A percentile compares a stretch with the other conserved stretches of the same genome.
These are phyloP conservation scores for Urocynchramus pylzowi DNA, from an alignment of 2,113 vertebrate species.

Conservation along the genomic window DNA sequence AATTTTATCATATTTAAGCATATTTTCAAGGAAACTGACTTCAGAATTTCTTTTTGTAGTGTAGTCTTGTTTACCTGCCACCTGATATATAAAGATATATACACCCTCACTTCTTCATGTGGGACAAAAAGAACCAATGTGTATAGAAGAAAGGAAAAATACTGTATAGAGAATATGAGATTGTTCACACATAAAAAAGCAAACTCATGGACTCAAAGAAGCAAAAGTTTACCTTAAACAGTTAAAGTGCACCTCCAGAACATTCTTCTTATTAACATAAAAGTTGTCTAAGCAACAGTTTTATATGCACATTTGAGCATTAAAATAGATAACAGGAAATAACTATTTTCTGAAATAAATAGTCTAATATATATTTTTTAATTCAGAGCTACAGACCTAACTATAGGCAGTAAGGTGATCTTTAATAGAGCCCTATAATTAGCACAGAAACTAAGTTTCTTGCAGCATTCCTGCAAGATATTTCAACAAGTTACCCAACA, in stretches of 20 bases:
- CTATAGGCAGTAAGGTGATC: neutral
- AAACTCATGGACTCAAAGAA: neutral
- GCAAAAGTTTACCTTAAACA: neutral
- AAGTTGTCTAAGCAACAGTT: neutral
- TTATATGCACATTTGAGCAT: neutral
- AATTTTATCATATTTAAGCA: neutral
- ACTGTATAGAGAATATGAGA: neutral
- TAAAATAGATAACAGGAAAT: neutral
- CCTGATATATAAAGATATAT: neutral
- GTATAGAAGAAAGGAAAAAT: neutral
- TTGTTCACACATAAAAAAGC: neutral
- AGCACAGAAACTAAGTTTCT: neutral
- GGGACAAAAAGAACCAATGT: neutral
- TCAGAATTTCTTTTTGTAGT: neutral
- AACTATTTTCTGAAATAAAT: neutral
- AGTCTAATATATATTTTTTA: neutral
- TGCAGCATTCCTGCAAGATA: neutral
- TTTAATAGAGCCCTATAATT: neutral
- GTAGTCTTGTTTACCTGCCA: neutral
- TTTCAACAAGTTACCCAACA: neutral
- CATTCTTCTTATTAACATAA: neutral
- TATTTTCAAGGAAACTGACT: neutral
- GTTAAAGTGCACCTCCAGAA: neutral
- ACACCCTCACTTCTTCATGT: neutral
- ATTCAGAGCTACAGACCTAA: neutral